A percentile compares a stretch with the other conserved stretches of the same genome.
Evolutionary conservation across 1,140 invertebrate genomes (phyloP).

Genomic region (Semibalanus balanoides): DNA sequence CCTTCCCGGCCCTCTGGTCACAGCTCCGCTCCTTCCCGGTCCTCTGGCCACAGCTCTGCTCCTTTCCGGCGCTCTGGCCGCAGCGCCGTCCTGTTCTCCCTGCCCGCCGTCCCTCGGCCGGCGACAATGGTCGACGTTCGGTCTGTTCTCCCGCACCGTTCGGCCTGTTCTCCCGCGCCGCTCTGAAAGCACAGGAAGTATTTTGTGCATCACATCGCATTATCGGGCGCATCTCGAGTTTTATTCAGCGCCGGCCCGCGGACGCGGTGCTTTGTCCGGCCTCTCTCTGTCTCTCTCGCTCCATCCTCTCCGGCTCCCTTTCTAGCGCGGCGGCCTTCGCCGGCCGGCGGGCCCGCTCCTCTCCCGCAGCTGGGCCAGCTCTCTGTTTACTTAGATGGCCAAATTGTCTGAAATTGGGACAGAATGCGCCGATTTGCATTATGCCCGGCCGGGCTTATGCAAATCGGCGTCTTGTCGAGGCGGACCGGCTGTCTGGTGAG

Average conservation of each 20-base stretch:
- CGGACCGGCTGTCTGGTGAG: background rate
- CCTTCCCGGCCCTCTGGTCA: no score
- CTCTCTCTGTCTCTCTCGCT: background rate
- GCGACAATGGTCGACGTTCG: background rate
- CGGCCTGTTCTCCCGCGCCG: background rate
- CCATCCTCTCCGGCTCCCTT: background rate
- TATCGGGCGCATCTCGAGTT: constrained; percentile 1
- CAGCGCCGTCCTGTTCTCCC: background rate
- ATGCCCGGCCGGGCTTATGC: background rate
- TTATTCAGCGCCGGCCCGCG: background rate
- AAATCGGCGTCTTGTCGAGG: background rate
- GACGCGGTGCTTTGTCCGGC: background rate
- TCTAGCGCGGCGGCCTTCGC: background rate
- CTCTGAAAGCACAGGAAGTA: background rate
- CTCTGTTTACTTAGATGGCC: background rate
- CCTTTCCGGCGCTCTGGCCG: background rate
- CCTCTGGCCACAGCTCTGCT: background rate
- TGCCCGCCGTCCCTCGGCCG: no score
- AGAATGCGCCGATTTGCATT: constrained; percentile 1
- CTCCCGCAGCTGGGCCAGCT: background rate
- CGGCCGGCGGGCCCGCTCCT: no score
- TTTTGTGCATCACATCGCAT: constrained; percentile 2
- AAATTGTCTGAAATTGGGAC: constrained; percentile 2
- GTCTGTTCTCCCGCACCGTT: background rate
- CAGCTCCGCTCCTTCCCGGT: no score